These are phyloP conservation scores for Eupithecia abbreviata DNA, from an alignment of 2,888 invertebrate genomes.

Conservation along the genomic window DNA sequence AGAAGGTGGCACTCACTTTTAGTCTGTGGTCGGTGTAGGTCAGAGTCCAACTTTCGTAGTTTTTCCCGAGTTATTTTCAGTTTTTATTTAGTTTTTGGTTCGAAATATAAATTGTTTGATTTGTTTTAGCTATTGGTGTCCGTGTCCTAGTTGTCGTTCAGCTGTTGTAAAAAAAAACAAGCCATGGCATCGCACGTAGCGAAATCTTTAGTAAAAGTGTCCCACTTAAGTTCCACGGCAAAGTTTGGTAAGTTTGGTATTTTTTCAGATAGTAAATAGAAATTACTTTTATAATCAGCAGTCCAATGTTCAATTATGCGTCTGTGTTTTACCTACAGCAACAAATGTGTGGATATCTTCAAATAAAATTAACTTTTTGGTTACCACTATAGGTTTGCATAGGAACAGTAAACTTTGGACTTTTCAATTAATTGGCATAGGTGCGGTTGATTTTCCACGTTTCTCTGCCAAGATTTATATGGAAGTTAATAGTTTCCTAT, in stretches of 20 bases:
- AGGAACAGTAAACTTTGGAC: constrained; percentile 67
- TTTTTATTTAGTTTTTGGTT: constrained; percentile 40
- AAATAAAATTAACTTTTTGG: constrained; percentile 12
- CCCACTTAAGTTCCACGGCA: constrained; percentile 66
- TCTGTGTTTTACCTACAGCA: background rate
- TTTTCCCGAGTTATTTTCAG: constrained; percentile 55
- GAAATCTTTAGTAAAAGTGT: constrained; percentile 71
- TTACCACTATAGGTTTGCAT: constrained; percentile 25
- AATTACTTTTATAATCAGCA: background rate
- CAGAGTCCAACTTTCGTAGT: constrained; percentile 78
- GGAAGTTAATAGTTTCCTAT: constrained; percentile 42
- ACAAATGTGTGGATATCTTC: background rate
- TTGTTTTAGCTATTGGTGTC: constrained; percentile 52
- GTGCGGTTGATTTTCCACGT: constrained; percentile 51
- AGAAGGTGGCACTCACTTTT: constrained; percentile 25
- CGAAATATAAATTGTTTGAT: constrained; percentile 32
- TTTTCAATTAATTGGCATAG: constrained; percentile 60
- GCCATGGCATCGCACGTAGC: constrained; percentile 78
- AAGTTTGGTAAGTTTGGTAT: constrained; percentile 71
- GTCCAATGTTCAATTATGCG: background rate
- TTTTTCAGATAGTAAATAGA: constrained; percentile 17
- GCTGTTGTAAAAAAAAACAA: constrained; percentile 46
- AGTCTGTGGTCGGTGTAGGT: constrained; percentile 59
- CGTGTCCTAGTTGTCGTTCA: constrained; percentile 46
- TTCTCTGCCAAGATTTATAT: constrained; percentile 50